These are phyloP conservation scores for Dicyrtoma fusca DNA, from an alignment of 2,888 invertebrate species.

Conservation along the genomic window DNA sequence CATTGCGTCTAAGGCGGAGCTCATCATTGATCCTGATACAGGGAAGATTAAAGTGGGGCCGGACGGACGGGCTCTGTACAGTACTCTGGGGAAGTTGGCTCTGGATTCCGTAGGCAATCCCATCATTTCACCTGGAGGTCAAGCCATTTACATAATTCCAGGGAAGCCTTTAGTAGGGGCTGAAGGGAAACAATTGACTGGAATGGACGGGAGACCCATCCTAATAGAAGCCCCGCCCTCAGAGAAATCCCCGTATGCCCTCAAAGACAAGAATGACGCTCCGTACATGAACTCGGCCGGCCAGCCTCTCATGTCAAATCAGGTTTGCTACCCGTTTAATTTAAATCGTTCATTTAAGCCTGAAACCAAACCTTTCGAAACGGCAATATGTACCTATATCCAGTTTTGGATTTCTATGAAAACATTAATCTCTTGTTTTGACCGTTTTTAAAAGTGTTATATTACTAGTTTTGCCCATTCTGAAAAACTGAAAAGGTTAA, in stretches of 20 bases:
- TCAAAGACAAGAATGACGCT: not conserved
- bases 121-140: not conserved
- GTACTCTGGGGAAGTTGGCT: not conserved
- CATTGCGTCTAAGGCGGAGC: not conserved
- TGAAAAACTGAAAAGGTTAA: too few relatives aligned
- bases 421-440: too few relatives aligned
- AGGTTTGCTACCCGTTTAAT: too few relatives aligned
- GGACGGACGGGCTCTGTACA: not conserved
- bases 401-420: too few relatives aligned
- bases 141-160: not conserved
- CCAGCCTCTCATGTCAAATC: not conserved
- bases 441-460: too few relatives aligned
- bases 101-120: conserved; percentile 2
- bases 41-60: not conserved
- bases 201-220: too few relatives aligned
- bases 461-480: too few relatives aligned
- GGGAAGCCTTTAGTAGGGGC: not conserved
- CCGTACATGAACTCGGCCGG: not conserved
- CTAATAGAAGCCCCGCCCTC: too few relatives aligned
- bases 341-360: too few relatives aligned
- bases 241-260: too few relatives aligned
- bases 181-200: not conserved
- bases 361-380: too few relatives aligned
- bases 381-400: too few relatives aligned
- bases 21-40: not conserved